Conservation (phyloP, 2,797 vertebrate genomes). For the Periophthalmus magnuspinnatus region DNA sequence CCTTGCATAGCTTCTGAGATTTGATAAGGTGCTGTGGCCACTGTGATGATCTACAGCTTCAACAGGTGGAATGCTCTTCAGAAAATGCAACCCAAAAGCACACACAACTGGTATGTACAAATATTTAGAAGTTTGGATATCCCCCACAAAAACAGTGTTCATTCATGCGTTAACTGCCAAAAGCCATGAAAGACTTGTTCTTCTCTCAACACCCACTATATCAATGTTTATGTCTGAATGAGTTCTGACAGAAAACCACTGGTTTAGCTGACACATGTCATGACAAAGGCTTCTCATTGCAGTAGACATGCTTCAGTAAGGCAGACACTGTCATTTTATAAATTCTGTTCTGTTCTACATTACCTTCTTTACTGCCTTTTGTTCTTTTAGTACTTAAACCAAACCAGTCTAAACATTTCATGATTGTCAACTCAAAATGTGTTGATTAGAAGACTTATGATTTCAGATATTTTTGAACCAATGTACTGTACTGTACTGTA, state of each 20-base stretch:
- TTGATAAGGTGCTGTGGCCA: too few species aligned
- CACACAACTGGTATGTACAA: too few species aligned
- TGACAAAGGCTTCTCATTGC: background rate
- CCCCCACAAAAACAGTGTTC: background rate
- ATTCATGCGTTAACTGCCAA: background rate
- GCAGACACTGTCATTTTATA: background rate
- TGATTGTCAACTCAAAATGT: background rate
- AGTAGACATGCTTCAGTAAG: background rate
- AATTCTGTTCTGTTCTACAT: background rate
- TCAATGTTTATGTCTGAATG: background rate
- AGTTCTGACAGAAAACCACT: background rate
- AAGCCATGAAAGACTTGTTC: background rate
- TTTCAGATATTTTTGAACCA: background rate
- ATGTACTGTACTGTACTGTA: background rate
- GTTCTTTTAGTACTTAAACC: too few species aligned
- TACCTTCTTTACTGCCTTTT: too few species aligned
- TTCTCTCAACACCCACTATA: background rate
- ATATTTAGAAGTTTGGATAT: background rate
- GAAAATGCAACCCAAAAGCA: too few species aligned
- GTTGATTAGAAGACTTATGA: background rate
- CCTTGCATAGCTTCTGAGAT: too few species aligned
- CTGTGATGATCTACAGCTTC: too few species aligned
- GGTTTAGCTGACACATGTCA: background rate
- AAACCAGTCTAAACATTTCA: too few species aligned
- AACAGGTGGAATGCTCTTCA: too few species aligned